Evolutionary conservation across 2,888 invertebrate genomes (phyloP), one percentile per base, ranked within the genome.

Genomic region (Scaptomyza cyrtandrae): DNA sequence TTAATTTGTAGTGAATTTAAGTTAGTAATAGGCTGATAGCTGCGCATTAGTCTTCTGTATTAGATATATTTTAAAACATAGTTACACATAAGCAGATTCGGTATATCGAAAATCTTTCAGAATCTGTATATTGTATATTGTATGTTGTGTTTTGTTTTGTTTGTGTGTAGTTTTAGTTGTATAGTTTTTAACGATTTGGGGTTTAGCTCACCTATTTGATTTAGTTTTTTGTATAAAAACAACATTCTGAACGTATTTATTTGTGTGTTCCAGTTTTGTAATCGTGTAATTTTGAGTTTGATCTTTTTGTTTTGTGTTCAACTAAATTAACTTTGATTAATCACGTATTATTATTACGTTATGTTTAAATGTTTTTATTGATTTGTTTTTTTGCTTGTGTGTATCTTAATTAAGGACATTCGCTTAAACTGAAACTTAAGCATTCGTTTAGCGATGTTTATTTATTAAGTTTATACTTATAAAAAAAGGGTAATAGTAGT

Each of bases 121-220:
- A 39, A 58, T 61, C 39, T 67, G 58, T 44, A 35, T 57, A 49
- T 50, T 50, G 33, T 55, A 52, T 58, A 49, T 29, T 45, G 46
- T 68, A 43, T 61, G 57, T 65, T 59, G 31, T 49, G 49, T 49
- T 48, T 41, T 16, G 19, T 19, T 43, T 43, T 43, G 43, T 44
- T 44, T 33, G 50, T 78, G 63, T 82, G 66, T 79, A 85, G 61
- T 67, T 41, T 41, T 35, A 70, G 67, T 81, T 73, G 67, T 67
- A 67, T 43, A 67, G 35, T 58, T 35, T 60, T 60, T 77, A 76
- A 90, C 88, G 89, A 88, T 89, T 91, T 91, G 91, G 91, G 92
- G 91, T 91, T 91, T 90, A 92, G 92, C 92, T 92, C 91, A 92
- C 92, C 92, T 92, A 91, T 87, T 81, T 83, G 78, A 76, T 79